phyloP scores from a whole-genome alignment of 1,140 invertebrate genomes.

The Campodea augens region DNA sequence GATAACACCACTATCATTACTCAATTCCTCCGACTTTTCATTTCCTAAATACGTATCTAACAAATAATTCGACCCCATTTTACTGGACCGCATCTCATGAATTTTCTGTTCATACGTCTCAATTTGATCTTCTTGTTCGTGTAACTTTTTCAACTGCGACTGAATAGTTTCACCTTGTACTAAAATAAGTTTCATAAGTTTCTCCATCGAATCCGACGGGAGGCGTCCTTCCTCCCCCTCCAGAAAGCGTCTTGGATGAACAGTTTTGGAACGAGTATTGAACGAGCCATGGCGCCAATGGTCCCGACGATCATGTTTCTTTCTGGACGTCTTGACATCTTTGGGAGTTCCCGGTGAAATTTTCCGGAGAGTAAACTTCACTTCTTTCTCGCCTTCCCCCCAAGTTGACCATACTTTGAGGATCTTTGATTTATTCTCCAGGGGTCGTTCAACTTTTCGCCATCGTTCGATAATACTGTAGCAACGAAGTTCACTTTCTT shows the following conservation, averaged over 20 bases:
- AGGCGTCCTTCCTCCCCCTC: constrained; percentile 13
- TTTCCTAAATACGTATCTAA: constrained; percentile 50
- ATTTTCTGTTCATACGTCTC: constrained; percentile 52
- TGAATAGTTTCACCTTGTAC: constrained; percentile 65
- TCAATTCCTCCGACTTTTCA: constrained; percentile 25
- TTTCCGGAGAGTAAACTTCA: constrained; percentile 27
- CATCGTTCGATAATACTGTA: constrained; percentile 42
- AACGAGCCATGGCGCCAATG: constrained; percentile 6
- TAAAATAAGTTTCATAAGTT: constrained; percentile 51
- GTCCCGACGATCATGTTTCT: constrained; percentile 4
- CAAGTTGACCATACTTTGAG: constrained; percentile 52
- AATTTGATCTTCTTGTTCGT: constrained; percentile 58
- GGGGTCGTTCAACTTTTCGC: constrained; percentile 44
- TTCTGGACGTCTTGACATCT: constrained; percentile 10
- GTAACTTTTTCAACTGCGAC: constrained; percentile 36
- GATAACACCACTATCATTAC: constrained; percentile 15
- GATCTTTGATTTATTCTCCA: constrained; percentile 43
- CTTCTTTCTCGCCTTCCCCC: constrained; percentile 48
- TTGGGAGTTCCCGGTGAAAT: constrained; percentile 6
- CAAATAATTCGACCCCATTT: constrained; percentile 60
- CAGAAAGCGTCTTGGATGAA: constrained; percentile 13
- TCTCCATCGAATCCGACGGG: constrained; percentile 35
- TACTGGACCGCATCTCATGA: constrained; percentile 42
- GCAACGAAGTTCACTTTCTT: constrained; percentile 15
- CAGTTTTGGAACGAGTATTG: constrained; percentile 8